Evolutionary conservation across 2,888 invertebrate species (phyloP), one percentile per base, ranked within the genome.

Genomic region (Aproaerema taeniolella): DNA sequence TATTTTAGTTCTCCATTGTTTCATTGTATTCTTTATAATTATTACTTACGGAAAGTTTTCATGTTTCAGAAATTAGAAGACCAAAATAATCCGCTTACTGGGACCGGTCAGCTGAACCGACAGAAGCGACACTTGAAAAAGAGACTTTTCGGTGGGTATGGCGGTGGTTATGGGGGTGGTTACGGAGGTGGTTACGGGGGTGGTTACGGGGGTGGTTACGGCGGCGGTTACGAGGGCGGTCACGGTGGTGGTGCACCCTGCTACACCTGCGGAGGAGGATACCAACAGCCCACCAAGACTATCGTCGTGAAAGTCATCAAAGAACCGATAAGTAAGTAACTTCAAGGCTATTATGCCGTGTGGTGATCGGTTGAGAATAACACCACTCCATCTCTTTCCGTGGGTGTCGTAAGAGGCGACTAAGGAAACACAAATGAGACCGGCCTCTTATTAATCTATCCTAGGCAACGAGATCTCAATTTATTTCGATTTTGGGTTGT

Each of bases 61-160:
- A n/a, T 48, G 41, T 41, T 51, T 35, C 61, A 85, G 85, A 83
- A 74, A 72, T 59, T 83, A 32, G 79, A 83, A 66, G 82, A 85
- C 16, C 83, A 83, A 58, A 58, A 55, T n/a, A 43, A 46, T 34
- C 34, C 50, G n/a, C n/a, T n/a, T n/a, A n/a, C n/a, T n/a, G n/a
- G n/a, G n/a, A n/a, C n/a, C n/a, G n/a, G n/a, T 28, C 13, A 2
- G 16, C 16, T 35, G 12, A 78, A 70, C 46, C 65, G 82, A 36
- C 71, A 80, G 46, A 81, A 76, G 46, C 67, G 83, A 2, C 67
- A 67, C 26, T 48, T 73, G 9, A 49, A 53, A 12, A 62, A 64
- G 26, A 53, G 59, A 15, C 35, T 71, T 1, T 42, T 73, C 15
- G 62, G 67, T 1, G 1, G 14, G 9, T n/a, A n/a, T n/a, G 47